Evolutionary conservation across 2,888 invertebrate genomes (phyloP), one percentile per base, ranked within the genome.

Genomic region (Adelphocoris suturalis): DNA sequence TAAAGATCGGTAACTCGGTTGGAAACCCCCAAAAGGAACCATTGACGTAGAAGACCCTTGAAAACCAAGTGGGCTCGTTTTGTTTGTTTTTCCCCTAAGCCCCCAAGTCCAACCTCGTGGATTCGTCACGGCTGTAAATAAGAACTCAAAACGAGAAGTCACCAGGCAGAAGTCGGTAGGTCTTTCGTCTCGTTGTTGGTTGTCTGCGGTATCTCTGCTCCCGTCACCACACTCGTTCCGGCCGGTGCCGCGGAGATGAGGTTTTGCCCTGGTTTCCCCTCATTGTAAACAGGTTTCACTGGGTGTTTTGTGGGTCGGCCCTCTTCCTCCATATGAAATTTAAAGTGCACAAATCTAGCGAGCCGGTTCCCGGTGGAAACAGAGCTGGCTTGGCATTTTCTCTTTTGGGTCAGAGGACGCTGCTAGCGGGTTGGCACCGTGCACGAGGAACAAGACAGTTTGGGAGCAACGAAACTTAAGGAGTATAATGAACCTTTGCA

Each of bases 361-460:
- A 68, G 27, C 0, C 19, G 68, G 2, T 27, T 19, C 23, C 12
- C 68, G 23, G 12, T 5, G 19, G 68, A 68, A 23, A 23, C 68
- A 12, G 23, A 13, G 52, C 52, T 52, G 1, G 52, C 14, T 23
- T 68, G 23, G 68, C 23, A 68, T 37, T 68, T 68, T 68, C 68
- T 68, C 68, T 68, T 68, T 68, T n/a, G 68, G 68, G 68, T 61
- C 61, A 61, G 61, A 61, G 61, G 61, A 61, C 61, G 61, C 19
- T 2, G 4, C 19, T 61, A 61, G n/a, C n/a, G 13, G 16, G 19
- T 4, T 11, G 19, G n/a, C n/a, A n/a, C n/a, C n/a, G n/a, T n/a
- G 68, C 19, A 68, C 23, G 68, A 23, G 27, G 68, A 23, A 23
- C 27, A 23, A 68, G 23, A 23, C 27, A 13, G 11, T 52, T 52